A percentile compares a stretch with the other conserved stretches of the same genome.
These are phyloP conservation scores for Mormyrops boulengeri DNA, from an alignment of 2,797 vertebrate species.

Conservation along the genomic window DNA sequence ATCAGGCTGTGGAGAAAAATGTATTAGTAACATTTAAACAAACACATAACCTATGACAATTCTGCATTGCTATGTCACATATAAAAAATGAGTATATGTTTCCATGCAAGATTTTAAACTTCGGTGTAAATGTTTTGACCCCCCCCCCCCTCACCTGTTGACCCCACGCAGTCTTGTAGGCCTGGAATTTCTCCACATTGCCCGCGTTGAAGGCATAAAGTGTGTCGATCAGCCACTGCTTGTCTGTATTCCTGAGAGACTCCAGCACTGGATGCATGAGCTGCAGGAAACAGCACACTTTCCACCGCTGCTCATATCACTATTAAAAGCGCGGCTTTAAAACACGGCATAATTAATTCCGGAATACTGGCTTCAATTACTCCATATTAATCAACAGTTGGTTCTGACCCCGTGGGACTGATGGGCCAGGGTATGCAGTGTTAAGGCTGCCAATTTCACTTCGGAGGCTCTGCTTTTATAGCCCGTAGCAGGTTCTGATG, in stretches of 20 bases:
- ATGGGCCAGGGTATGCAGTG: neutral
- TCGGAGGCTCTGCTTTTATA: neutral
- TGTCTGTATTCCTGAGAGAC: constrained; percentile 82
- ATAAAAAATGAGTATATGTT: neutral
- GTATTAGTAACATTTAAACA: neutral
- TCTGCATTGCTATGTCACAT: neutral
- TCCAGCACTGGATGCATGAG: constrained; percentile 96
- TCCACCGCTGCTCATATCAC: neutral
- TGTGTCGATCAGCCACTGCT: constrained; percentile 95
- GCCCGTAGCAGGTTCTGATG: neutral
- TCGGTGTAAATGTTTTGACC: neutral
- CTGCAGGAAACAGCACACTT: constrained; percentile 52
- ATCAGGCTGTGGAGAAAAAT: constrained; percentile 68
- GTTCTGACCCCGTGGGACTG: neutral
- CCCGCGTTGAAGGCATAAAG: constrained; percentile 93
- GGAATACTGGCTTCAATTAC: neutral
- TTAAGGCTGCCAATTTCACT: neutral
- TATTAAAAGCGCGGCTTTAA: neutral
- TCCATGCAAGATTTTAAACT: neutral
- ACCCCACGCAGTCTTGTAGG: constrained; percentile 85
- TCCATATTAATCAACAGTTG: neutral
- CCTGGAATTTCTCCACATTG: constrained; percentile 89
- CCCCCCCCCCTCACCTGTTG: constrained; percentile 73
- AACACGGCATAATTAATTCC: neutral
- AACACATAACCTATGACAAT: neutral